Base-by-base conservation (phyloP, 92 coral and sea anemone species). In the Epizoanthus stellaris region DNA sequence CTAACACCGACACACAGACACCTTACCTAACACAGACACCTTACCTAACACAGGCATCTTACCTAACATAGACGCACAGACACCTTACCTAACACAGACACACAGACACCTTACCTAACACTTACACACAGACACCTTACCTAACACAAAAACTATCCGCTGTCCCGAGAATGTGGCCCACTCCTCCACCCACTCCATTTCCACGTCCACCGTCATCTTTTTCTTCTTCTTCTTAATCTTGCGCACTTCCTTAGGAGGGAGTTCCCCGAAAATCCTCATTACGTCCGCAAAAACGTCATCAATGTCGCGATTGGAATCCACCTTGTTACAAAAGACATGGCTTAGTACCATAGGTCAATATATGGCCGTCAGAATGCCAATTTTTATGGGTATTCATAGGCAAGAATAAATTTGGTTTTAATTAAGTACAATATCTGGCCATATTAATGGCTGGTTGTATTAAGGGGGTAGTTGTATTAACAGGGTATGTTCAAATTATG, bases 81-180 rank as follows among this genome's bases (percentile, higher is more conserved):
- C 69, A 23, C n/a, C 39, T n/a, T 43, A 14, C 84, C 17, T 13
- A 10, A 43, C 45, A 63, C 49, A 20, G 70, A 4, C 25, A 23
- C 5, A 70, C 8, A 57, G 25, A 30, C 36, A 14, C 19, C 77
- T 13, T 83, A 95, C 98, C 98, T 58, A 95, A 85, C 0, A 96
- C 98, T 30, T 30, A 30, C 36, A 30, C 36, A 30, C 64, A 11
- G 38, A 23, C 60, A 14, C 19, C 77, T 13, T 86, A 95, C 98
- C 98, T 58, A 95, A 85, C 0, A 96, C 98, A 80, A 96, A 96
- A 45, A 96, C 94, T 15, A 96, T 88, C 72, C 95, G 79, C 82
- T 96, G 98, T 58, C 98, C 98, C 1, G 95, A 91, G 68, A 95
- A 94, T 42, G 89, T 91, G 25, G 87, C 90, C 90, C 90, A 90